A percentile compares a stretch with the other conserved stretches of the same genome.
Conservation (phyloP, 2,888 invertebrate species). For the Poecilus cupreus region DNA sequence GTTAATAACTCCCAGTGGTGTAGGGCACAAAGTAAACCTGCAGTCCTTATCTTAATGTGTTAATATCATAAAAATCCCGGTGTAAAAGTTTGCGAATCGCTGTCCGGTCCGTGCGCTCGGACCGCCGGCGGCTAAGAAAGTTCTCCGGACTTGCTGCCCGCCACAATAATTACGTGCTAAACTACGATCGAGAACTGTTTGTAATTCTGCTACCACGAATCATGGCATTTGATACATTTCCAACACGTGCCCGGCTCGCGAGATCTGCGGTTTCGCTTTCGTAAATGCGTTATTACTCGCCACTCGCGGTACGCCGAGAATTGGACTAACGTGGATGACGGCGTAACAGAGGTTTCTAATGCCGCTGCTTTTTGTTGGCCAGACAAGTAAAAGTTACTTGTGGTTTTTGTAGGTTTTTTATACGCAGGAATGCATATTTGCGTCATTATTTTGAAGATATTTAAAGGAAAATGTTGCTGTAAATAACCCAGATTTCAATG, state of each 20-base stretch:
- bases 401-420: background rate
- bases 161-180: conserved; percentile 52
- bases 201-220: conserved; percentile 38
- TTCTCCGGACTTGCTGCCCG: conserved; percentile 16
- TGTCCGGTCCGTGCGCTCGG: background rate
- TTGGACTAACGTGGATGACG: background rate
- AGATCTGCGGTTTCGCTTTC: conserved; percentile 27
- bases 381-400: conserved; percentile 25
- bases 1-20: too few species aligned
- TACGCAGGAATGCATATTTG: background rate
- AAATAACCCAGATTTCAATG: background rate
- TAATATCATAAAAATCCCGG: background rate
- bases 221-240: conserved; percentile 54
- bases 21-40: too few species aligned
- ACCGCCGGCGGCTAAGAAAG: conserved; percentile 40
- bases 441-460: background rate
- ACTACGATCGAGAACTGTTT: conserved; percentile 42
- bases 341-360: conserved; percentile 22
- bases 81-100: conserved; percentile 20
- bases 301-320: too few species aligned
- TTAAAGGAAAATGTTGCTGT: background rate
- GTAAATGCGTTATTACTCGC: conserved; percentile 16
- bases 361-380: background rate
- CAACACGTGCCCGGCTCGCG: conserved; percentile 51
- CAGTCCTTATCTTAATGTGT: background rate